Evolutionary conservation across 2,888 invertebrate species (phyloP), one percentile per base, ranked within the genome.

Genomic region (Theodoxus fluviatilis): DNA sequence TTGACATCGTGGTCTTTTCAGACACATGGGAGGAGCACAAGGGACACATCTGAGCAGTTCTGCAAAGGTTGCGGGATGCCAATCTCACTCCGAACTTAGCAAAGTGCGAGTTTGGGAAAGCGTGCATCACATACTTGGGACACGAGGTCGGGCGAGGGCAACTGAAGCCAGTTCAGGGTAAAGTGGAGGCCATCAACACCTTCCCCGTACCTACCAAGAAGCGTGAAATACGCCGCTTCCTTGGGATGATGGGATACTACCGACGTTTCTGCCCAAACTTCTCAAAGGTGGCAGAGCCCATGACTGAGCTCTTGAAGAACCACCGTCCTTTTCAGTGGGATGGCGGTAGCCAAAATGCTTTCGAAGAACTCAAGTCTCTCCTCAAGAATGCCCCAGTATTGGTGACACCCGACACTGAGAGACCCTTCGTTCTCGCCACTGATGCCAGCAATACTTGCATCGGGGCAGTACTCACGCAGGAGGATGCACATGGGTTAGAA

Each of bases 221-320:
- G 38, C 47, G 38, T 22, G 64, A 47, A 18, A 15, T 70, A n/a
- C 28, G 49, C 6, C 64, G 66, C 9, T 70, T 70, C 59, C 31
- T 70, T 6, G 70, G 70, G 6, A 65, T 70, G 70, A 33, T 7
- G 9, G 55, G 66, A 3, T 70, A 66, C 38, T 70, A 67, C 40
- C 47, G 66, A 7, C 37, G 33, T 6, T 70, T 70, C 31, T 65
- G 64, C 31, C 37, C 37, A 65, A 70, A 47, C 55, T 66, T 70
- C 52, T 28, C 66, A 6, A 6, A 12, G 3, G 49, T 67, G 18
- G 15, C 66, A 12, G 52, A 35, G 9, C 52, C 66, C 18, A 12
- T 70, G n/a, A 70, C 66, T 9, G 28, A 38, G 40, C 28, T 69
- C 31, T 47, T 69, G 31, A 66, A 69, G 49, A 69, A 69, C n/a